These are phyloP conservation scores for Junonia oenone DNA, from an alignment of 2,888 invertebrate species.

Conservation along the genomic window DNA sequence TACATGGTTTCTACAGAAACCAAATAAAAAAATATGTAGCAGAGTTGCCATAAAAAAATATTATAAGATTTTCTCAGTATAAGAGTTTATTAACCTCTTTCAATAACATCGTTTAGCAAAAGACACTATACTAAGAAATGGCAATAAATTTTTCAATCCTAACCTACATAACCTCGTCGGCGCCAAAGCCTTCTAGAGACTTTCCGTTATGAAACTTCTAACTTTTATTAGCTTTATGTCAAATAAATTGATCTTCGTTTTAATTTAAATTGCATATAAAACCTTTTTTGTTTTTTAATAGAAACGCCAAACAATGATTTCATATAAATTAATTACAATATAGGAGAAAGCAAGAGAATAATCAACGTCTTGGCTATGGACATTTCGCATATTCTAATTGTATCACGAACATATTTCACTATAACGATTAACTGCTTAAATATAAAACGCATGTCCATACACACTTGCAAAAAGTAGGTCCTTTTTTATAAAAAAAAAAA, in stretches of 20 bases:
- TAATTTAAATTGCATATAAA: background rate
- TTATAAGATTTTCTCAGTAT: background rate
- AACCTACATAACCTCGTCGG: background rate
- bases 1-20: too few relatives aligned
- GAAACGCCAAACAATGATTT: background rate
- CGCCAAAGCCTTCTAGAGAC: background rate
- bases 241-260: background rate
- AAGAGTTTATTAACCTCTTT: background rate
- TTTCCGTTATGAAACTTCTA: background rate
- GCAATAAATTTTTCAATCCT: background rate
- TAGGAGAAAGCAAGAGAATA: too few relatives aligned
- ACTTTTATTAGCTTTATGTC: background rate
- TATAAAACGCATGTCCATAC: too few relatives aligned
- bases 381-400: too few relatives aligned
- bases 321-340: background rate
- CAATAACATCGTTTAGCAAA: background rate
- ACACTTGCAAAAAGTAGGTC: too few relatives aligned
- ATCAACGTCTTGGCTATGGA: too few relatives aligned
- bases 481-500: too few relatives aligned
- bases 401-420: too few relatives aligned
- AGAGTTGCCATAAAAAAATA: background rate
- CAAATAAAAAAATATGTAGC: too few relatives aligned
- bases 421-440: too few relatives aligned
- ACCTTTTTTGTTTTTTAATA: background rate
- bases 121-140: background rate